Evolutionary conservation across 2,797 vertebrate species (phyloP).

Genomic region (Girardinus metallicus): DNA sequence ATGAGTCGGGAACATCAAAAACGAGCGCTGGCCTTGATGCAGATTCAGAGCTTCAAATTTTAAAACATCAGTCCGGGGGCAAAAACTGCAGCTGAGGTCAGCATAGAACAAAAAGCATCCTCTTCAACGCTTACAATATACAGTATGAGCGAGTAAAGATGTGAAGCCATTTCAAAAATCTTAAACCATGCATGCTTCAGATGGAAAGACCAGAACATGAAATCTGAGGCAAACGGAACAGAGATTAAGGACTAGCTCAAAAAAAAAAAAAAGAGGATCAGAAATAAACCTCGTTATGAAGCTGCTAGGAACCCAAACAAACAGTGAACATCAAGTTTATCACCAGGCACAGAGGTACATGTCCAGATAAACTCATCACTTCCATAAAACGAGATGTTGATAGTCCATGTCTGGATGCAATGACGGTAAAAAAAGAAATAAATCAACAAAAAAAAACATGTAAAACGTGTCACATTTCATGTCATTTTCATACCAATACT

Average conservation of each 20-base stretch:
- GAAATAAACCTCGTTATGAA: constrained; percentile 29
- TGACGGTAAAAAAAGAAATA: constrained; percentile 34
- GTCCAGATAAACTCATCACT: constrained; percentile 66
- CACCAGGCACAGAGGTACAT: constrained; percentile 59
- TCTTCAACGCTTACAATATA: constrained; percentile 22
- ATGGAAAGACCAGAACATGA: constrained; percentile 18
- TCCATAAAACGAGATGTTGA: constrained; percentile 42
- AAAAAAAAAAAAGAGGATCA: constrained; percentile 19
- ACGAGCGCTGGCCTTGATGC: constrained; percentile 39
- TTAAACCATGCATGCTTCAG: constrained; percentile 32
- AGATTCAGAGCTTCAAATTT: constrained; percentile 63
- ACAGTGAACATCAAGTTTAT: constrained; percentile 58
- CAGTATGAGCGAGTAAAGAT: constrained; percentile 62
- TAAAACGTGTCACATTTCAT: constrained; percentile 45
- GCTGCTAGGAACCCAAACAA: constrained; percentile 42
- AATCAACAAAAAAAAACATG: constrained; percentile 9
- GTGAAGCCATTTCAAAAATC: constrained; percentile 47
- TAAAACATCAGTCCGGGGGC: constrained; percentile 37
- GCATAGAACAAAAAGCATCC: constrained; percentile 12
- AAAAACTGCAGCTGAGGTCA: constrained; percentile 56
- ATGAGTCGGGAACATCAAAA: constrained; percentile 38
- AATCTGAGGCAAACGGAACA: constrained; percentile 24
- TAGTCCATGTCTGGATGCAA: constrained; percentile 49
- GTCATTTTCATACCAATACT: constrained; percentile 39
- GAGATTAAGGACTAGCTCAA: constrained; percentile 20